Base-by-base conservation (phyloP, 2,888 invertebrate species). In the Temnothorax unifasciatus region DNA sequence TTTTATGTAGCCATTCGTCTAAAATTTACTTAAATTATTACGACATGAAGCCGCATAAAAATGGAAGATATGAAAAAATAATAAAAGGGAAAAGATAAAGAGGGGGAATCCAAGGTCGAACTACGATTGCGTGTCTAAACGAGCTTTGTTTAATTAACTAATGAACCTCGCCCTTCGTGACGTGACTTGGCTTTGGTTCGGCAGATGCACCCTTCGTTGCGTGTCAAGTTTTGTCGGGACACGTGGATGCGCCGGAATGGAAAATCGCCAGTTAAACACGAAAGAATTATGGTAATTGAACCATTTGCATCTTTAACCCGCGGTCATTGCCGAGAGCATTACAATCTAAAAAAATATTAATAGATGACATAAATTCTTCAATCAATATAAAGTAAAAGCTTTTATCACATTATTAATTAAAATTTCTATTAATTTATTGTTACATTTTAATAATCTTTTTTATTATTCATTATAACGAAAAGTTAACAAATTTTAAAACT, bases 61-160 rank as follows among this genome's bases (percentile, higher is more conserved):
- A 44, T 29, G 41, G 11, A 18, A 25, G 18, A 38, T 59, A 59
- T 47, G 0, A 44, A 47, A 71, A 34, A 73, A 81, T 71, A 34
- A 59, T 41, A 34, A 68, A 44, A 29, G 29, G 2, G 25, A 21
- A 21, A 38, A 21, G 34, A 44, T 29, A 74, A 82, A 83, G 54
- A 82, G 76, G 29, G 75, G n/a, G 52, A 73, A 44, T 15, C 59
- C 64, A 77, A 44, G 74, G 74, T 69, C 76, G 79, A 84, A 77
- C 64, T 86, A 83, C 82, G 82, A 85, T 89, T 85, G 90, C 87
- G 86, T 90, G 90, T 66, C 44, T 21, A 47, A 73, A 81, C 86
- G 79, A 83, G 83, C 86, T 90, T 90, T 89, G 91, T 91, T 91
- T 92, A 92, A 92, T 92, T 91, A 92, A 90, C 91, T 92, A 92